Evolutionary conservation across 2,113 vertebrate genomes (phyloP).

Genomic region (Cricetomys ansorgei): DNA sequence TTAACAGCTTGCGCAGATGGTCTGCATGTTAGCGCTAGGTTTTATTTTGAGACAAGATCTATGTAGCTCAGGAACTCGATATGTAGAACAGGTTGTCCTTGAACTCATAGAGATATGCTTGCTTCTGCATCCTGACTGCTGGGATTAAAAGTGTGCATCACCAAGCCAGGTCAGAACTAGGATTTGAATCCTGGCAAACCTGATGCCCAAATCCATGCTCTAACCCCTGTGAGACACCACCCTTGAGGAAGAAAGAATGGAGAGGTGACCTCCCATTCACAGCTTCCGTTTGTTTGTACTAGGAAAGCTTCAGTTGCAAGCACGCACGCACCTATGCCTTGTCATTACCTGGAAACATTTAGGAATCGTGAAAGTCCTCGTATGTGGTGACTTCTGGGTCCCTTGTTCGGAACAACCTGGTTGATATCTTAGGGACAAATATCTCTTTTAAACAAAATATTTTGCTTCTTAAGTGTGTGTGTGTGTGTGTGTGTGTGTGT

Average conservation of each 20-base stretch:
- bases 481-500: neutral
- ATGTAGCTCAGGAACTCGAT: neutral
- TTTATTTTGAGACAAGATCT: constrained; percentile 6
- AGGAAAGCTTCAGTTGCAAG: neutral
- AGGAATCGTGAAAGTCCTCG: neutral
- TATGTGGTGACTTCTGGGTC: neutral
- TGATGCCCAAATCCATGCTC: neutral
- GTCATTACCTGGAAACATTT: neutral
- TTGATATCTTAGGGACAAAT: neutral
- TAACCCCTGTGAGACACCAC: neutral
- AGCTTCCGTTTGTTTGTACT: neutral
- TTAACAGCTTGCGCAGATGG: neutral
- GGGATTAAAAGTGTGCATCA: neutral
- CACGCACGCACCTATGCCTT: neutral
- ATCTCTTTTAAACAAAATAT: neutral
- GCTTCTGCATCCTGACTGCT: neutral
- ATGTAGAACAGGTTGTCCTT: neutral
- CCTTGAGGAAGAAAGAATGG: neutral
- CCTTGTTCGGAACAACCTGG: neutral
- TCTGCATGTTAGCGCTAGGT: neutral
- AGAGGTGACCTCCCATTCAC: neutral
- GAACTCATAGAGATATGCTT: neutral
- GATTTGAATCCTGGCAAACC: constrained; percentile 4
- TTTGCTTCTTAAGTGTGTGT: neutral
- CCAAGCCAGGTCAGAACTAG: neutral